A percentile compares a stretch with the other conserved stretches of the same genome.
Evolutionary conservation across 2,797 vertebrate genomes (phyloP).

Genomic region (Varecia variegata): DNA sequence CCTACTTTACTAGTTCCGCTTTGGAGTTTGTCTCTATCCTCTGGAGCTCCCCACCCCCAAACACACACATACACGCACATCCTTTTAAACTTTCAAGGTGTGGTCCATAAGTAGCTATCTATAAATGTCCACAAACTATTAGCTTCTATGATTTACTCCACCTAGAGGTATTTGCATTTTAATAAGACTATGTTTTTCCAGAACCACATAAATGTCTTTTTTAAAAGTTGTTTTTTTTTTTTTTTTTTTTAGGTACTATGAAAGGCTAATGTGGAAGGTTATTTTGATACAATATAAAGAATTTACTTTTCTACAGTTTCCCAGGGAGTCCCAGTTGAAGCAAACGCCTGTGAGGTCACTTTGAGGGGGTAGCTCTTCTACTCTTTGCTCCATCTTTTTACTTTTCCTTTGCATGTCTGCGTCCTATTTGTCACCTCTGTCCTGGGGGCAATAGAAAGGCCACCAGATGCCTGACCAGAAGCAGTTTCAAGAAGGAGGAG

Average conservation of each 20-base stretch:
- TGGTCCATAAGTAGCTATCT: neutral
- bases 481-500: neutral
- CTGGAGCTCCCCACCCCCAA: neutral
- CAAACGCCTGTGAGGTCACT: neutral
- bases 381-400: neutral
- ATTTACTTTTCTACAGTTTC: neutral
- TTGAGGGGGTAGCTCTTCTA: neutral
- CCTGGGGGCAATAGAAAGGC: neutral
- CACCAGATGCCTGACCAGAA: too few species aligned
- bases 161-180: neutral
- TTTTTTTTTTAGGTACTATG: neutral
- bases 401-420: neutral
- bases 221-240: neutral
- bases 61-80: neutral
- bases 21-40: neutral
- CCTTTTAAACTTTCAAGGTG: neutral
- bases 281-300: neutral
- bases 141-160: neutral
- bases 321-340: neutral
- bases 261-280: neutral
- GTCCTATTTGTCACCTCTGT: neutral
- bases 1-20: neutral
- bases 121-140: neutral
- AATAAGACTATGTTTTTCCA: neutral
- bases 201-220: neutral